Conservation (phyloP, 2,888 invertebrate genomes). For the Acronicta alni region DNA sequence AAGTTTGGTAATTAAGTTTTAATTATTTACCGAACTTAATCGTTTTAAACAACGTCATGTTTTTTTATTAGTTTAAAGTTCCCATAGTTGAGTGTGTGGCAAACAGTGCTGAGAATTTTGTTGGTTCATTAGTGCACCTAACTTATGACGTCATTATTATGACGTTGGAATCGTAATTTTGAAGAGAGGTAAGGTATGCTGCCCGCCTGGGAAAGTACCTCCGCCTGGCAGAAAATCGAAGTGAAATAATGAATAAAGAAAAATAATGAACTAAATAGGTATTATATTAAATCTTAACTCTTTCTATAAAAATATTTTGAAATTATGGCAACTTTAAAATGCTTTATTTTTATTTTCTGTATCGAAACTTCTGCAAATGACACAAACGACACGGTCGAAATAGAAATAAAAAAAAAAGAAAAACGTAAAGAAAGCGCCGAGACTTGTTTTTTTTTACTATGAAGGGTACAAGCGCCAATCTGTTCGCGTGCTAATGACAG, state of each 20-base stretch:
- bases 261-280: too few species aligned
- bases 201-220: too few species aligned
- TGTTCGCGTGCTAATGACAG: neutral
- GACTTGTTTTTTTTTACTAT: neutral
- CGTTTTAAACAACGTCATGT: slow-evolving; percentile 28
- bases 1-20: slow-evolving; percentile 45
- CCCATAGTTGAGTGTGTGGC: slow-evolving; percentile 5
- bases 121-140: too few species aligned
- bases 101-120: too few species aligned
- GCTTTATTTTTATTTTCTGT: slow-evolving; percentile 19
- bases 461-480: neutral
- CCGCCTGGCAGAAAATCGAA: too few species aligned
- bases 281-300: too few species aligned
- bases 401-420: neutral
- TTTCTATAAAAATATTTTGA: too few species aligned
- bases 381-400: neutral
- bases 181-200: too few species aligned
- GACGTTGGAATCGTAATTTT: too few species aligned
- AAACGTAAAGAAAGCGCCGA: neutral
- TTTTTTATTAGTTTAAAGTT: slow-evolving; percentile 25
- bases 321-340: slow-evolving; percentile 20
- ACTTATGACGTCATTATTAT: too few species aligned
- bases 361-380: neutral
- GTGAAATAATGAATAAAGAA: too few species aligned
- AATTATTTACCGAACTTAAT: slow-evolving; percentile 14